Conservation (phyloP, 2,888 invertebrate species). For the Petrolisthes cinctipes region DNA sequence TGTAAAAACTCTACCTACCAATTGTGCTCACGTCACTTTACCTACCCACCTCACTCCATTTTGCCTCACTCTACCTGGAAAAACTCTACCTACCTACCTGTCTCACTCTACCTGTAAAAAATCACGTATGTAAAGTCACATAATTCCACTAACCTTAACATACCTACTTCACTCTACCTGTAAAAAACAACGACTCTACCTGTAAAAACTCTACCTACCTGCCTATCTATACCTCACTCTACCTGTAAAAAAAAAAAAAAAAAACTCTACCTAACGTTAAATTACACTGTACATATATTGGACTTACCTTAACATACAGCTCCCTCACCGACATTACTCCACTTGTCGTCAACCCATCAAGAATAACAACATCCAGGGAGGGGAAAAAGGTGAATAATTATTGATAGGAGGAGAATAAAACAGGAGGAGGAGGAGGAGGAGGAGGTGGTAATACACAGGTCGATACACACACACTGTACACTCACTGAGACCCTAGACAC, state of each 20-base stretch:
- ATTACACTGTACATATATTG: neutral
- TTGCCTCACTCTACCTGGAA: neutral
- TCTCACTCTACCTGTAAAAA: neutral
- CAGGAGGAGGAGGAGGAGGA: neutral
- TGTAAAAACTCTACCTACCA: too few species aligned
- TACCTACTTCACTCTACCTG: too few species aligned
- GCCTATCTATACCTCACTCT: neutral
- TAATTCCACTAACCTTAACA: neutral
- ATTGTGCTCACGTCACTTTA: neutral
- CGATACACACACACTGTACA: neutral
- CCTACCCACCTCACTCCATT: neutral
- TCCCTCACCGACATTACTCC: constrained; percentile 51
- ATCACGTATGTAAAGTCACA: neutral
- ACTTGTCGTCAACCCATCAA: constrained; percentile 7
- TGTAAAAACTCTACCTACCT: neutral
- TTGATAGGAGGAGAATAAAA: too few species aligned
- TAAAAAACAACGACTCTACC: neutral
- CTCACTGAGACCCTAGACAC: neutral
- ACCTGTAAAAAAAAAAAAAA: neutral
- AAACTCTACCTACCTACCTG: neutral
- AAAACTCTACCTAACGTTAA: neutral
- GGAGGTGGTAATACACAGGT: constrained; percentile 9
- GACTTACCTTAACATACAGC: constrained; percentile 54
- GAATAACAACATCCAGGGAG: neutral
- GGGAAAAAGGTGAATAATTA: neutral